Conservation (phyloP, 2,888 invertebrate genomes). For the Dendrolimus houi region DNA sequence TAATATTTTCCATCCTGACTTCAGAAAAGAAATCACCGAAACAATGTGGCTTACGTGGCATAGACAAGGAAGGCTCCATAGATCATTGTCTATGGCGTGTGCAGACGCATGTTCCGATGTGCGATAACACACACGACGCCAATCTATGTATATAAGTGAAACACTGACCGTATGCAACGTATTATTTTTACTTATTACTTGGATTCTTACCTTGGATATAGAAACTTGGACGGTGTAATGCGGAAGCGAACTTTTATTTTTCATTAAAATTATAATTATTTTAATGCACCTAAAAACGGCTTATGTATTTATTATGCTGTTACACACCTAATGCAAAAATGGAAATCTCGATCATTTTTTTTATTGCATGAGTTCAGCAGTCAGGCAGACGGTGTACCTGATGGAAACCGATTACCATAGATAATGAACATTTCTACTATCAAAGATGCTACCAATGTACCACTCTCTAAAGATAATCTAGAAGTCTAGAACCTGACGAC, state of each 20-base stretch:
- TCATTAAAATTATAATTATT: too few species aligned
- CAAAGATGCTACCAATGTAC: too few species aligned
- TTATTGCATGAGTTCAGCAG: too few species aligned
- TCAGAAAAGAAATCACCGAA: not conserved
- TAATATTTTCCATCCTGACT: not conserved
- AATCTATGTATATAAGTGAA: not conserved
- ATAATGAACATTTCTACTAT: too few species aligned
- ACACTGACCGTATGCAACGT: not conserved
- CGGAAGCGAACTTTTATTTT: not conserved
- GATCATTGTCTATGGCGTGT: not conserved
- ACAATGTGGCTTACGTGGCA: not conserved
- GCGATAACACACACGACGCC: not conserved
- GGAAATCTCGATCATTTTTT: too few species aligned
- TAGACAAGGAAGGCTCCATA: not conserved
- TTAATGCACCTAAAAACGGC: too few species aligned
- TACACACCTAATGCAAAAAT: too few species aligned
- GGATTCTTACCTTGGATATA: not conserved
- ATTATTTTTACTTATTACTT: not conserved
- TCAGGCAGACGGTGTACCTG: too few species aligned
- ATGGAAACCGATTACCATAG: too few species aligned
- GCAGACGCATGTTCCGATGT: slow-evolving; percentile 1
- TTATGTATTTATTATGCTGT: too few species aligned
- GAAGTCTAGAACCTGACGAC: too few species aligned
- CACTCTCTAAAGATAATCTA: too few species aligned
- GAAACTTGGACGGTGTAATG: not conserved